phyloP scores from a whole-genome alignment of 2,888 invertebrate species.

The Pegoplata infirma region DNA sequence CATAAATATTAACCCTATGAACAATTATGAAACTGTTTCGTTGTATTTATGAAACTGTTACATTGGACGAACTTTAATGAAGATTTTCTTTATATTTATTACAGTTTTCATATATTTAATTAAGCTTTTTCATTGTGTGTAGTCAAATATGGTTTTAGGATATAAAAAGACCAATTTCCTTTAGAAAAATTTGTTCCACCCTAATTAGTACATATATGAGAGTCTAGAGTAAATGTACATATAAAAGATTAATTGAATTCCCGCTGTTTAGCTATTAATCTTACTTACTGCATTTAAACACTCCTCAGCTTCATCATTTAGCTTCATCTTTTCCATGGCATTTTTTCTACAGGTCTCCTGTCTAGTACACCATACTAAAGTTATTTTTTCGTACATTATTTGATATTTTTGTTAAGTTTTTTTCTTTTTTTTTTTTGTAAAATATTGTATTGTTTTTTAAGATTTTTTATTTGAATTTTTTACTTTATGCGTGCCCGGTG shows the following conservation, averaged over 20 bases:
- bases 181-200: too few relatives aligned
- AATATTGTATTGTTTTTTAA: constrained; percentile 70
- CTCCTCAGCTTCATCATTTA: constrained; percentile 29
- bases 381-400: constrained; percentile 58
- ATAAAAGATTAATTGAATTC: constrained; percentile 74
- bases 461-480: constrained; percentile 51
- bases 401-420: constrained; percentile 24
- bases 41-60: too few relatives aligned
- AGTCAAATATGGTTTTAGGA: too few relatives aligned
- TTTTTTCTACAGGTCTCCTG: constrained; percentile 40
- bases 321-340: constrained; percentile 37
- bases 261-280: constrained; percentile 75
- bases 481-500: constrained; percentile 55
- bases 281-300: constrained; percentile 66
- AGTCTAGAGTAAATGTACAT: neutral
- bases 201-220: neutral
- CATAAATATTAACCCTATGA: too few relatives aligned
- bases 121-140: too few relatives aligned
- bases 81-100: too few relatives aligned
- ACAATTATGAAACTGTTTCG: too few relatives aligned
- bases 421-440: too few relatives aligned
- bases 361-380: constrained; percentile 1
- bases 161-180: too few relatives aligned
- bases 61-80: too few relatives aligned
- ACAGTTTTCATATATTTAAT: too few relatives aligned